phyloP scores from a whole-genome alignment of 2,797 vertebrate genomes.

The Amblyraja radiata region DNA sequence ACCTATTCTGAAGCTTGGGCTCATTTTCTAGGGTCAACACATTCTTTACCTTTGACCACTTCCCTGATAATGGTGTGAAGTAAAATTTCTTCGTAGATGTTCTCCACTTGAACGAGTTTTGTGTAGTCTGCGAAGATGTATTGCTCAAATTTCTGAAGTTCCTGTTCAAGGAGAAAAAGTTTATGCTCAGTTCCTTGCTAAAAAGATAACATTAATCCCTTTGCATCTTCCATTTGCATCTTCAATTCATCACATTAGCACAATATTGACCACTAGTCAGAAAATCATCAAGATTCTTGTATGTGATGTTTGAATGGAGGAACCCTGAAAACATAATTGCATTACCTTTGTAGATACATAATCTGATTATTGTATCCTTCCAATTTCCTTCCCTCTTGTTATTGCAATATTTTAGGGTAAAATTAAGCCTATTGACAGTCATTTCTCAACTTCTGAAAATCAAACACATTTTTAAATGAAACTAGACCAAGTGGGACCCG shows the following conservation, averaged over 20 bases:
- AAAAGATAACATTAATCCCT: not conserved
- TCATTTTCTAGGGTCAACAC: not conserved
- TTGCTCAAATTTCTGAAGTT: slow-evolving; percentile 72
- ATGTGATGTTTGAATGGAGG: not conserved
- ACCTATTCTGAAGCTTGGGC: not conserved
- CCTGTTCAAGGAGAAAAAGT: slow-evolving; percentile 53
- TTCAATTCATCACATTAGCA: not conserved
- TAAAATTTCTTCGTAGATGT: slow-evolving; percentile 79
- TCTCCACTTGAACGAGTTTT: slow-evolving; percentile 76
- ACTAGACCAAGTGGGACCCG: not conserved
- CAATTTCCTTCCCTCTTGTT: not conserved
- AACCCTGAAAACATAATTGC: too few species aligned
- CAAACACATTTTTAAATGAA: not conserved
- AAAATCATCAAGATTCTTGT: not conserved
- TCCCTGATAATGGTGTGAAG: slow-evolving; percentile 70
- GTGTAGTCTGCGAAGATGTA: slow-evolving; percentile 70
- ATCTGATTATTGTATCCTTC: not conserved
- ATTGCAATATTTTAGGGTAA: not conserved
- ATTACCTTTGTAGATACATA: not conserved
- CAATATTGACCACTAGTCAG: not conserved
- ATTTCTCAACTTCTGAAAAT: not conserved
- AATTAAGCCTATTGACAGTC: not conserved
- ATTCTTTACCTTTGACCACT: slow-evolving; percentile 67
- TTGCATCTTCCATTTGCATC: too few species aligned
- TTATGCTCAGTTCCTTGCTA: not conserved